phyloP scores from a whole-genome alignment of 2,113 vertebrate genomes.

The Rallus limicola region DNA sequence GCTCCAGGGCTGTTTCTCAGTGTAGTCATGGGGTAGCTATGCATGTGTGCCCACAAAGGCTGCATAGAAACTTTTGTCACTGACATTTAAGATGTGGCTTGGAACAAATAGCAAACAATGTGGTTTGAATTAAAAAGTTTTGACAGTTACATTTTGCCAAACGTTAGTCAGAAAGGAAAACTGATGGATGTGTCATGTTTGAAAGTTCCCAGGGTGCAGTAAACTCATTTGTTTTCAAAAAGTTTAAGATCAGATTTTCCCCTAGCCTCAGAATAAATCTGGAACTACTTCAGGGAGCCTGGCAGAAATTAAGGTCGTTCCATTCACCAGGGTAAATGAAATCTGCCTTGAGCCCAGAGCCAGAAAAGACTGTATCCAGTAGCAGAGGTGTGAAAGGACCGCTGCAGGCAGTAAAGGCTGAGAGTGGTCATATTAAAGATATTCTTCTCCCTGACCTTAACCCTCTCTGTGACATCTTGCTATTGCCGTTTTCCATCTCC shows the following conservation, averaged over 20 bases:
- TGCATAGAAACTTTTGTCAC: not conserved
- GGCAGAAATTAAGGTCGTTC: not conserved
- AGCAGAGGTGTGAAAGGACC: not conserved
- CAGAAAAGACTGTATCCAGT: not conserved
- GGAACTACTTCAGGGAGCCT: not conserved
- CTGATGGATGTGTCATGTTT: not conserved
- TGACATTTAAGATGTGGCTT: slow-evolving; percentile 1
- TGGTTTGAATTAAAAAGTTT: slow-evolving; percentile 12
- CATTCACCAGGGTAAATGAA: not conserved
- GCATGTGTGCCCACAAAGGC: not conserved
- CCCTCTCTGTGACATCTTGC: not conserved
- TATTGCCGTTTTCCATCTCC: not conserved
- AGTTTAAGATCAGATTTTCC: not conserved
- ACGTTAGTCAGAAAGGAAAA: slow-evolving; percentile 9
- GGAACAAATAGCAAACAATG: slow-evolving; percentile 25
- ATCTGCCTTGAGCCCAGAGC: not conserved
- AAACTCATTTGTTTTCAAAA: not conserved
- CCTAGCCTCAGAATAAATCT: not conserved
- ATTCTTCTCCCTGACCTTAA: not conserved
- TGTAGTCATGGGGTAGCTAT: not conserved
- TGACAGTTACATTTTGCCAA: not conserved
- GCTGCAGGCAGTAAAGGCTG: not conserved
- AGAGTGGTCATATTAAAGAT: not conserved
- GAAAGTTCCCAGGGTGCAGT: not conserved
- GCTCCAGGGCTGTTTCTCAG: not conserved